Conservation (phyloP, 2,888 invertebrate genomes). For the Biston stratarius region DNA sequence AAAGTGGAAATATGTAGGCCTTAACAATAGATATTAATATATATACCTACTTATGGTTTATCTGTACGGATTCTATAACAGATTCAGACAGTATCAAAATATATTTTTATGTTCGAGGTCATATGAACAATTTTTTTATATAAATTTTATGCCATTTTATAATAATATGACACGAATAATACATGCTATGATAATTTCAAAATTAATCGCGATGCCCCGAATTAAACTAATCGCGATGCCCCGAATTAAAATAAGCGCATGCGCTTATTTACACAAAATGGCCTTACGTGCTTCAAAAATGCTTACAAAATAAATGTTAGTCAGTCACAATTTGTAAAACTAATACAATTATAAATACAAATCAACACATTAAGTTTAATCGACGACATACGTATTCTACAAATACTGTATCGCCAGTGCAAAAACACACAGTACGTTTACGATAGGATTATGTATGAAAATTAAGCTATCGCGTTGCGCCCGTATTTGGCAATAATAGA, state of each 20-base stretch:
- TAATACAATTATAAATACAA: slow-evolving; percentile 4
- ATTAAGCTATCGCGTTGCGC: too few relatives aligned
- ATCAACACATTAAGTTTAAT: too few relatives aligned
- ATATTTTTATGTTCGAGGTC: slow-evolving; percentile 4
- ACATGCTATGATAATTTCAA: slow-evolving; percentile 2
- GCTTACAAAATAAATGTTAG: slow-evolving; percentile 21
- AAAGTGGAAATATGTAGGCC: slow-evolving; percentile 11
- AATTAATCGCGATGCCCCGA: slow-evolving; percentile 3
- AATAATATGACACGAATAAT: slow-evolving; percentile 32
- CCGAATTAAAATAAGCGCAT: slow-evolving; percentile 1
- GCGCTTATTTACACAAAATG: not conserved
- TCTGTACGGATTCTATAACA: not conserved
- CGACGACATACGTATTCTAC: too few relatives aligned
- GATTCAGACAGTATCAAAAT: slow-evolving; percentile 22
- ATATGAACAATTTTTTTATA: not conserved
- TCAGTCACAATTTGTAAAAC: slow-evolving; percentile 26
- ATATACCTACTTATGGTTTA: slow-evolving; percentile 2
- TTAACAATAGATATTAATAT: not conserved
- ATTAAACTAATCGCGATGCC: not conserved
- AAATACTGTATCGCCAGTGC: too few relatives aligned
- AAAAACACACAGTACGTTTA: too few relatives aligned
- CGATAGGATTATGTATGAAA: too few relatives aligned
- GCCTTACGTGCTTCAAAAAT: slow-evolving; percentile 8
- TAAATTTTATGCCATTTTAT: slow-evolving; percentile 1
- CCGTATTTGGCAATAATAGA: too few relatives aligned